phyloP scores from a whole-genome alignment of 1,140 invertebrate genomes.

The Dinoponera quadriceps region DNA sequence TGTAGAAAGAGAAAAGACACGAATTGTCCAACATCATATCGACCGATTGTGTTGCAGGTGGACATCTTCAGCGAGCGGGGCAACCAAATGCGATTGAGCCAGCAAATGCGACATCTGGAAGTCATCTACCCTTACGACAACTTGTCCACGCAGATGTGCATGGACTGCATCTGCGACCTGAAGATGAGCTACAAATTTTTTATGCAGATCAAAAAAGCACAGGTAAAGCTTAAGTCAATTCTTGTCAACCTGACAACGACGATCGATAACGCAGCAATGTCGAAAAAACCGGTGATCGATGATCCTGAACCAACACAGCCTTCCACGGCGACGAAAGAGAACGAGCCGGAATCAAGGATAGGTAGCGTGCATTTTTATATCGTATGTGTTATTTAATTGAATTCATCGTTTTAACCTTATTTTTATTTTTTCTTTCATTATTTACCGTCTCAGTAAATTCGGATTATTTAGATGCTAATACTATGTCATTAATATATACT shows the following conservation, averaged over 20 bases:
- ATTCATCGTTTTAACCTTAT: too few relatives aligned
- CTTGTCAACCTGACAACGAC: slow-evolving; percentile 66
- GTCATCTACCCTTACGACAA: slow-evolving; percentile 78
- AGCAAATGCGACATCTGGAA: slow-evolving; percentile 83
- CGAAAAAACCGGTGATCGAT: slow-evolving; percentile 42
- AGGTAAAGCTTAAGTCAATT: slow-evolving; percentile 82
- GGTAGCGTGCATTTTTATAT: too few relatives aligned
- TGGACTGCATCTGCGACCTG: slow-evolving; percentile 84
- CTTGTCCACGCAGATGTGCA: slow-evolving; percentile 83
- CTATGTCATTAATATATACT: too few relatives aligned
- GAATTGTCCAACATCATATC: background rate
- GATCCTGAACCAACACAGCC: background rate
- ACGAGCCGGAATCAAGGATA: too few relatives aligned
- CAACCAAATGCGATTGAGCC: slow-evolving; percentile 81
- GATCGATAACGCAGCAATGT: slow-evolving; percentile 40
- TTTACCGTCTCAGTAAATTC: too few relatives aligned
- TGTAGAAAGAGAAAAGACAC: too few relatives aligned
- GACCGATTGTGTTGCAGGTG: slow-evolving; percentile 51
- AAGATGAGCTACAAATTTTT: slow-evolving; percentile 85
- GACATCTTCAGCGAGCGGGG: slow-evolving; percentile 84
- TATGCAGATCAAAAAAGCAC: slow-evolving; percentile 84
- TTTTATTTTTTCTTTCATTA: too few relatives aligned
- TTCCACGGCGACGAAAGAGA: too few relatives aligned
- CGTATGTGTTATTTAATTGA: too few relatives aligned
- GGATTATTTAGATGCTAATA: too few relatives aligned